These are phyloP conservation scores for Zaprionus ornatus DNA, from an alignment of 1,140 invertebrate species.

Conservation along the genomic window DNA sequence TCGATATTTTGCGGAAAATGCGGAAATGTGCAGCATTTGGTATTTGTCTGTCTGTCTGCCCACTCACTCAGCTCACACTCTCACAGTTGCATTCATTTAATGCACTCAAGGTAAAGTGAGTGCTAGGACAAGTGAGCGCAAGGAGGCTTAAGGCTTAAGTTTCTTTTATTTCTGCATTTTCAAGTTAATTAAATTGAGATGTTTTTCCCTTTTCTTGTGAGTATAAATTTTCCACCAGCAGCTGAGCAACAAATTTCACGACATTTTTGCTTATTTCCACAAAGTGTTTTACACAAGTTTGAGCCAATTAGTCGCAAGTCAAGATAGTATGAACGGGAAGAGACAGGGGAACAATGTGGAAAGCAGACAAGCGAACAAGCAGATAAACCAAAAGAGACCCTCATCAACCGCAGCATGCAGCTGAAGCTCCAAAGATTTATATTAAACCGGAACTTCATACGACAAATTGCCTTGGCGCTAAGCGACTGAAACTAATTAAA, in stretches of 20 bases:
- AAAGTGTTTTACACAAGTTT: constrained; percentile 45
- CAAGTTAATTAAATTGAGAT: constrained; percentile 10
- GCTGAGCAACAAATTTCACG: constrained; percentile 15
- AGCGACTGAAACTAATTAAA: constrained; percentile 57
- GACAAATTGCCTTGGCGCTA: constrained; percentile 33
- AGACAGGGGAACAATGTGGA: too few relatives aligned
- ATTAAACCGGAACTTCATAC: constrained; percentile 36
- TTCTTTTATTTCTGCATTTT: background rate
- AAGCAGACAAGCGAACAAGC: background rate
- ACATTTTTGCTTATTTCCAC: constrained; percentile 35
- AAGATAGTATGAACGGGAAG: background rate
- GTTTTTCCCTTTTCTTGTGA: background rate
- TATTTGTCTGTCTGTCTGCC: constrained; percentile 46
- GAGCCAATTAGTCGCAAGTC: constrained; percentile 37
- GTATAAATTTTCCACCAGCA: background rate
- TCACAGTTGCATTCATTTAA: constrained; percentile 15
- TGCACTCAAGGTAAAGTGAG: constrained; percentile 15
- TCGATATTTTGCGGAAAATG: constrained; percentile 57
- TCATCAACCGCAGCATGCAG: constrained; percentile 33
- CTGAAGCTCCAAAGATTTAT: constrained; percentile 40
- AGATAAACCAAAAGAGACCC: constrained; percentile 12
- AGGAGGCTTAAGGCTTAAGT: background rate
- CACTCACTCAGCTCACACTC: background rate
- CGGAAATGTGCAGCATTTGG: constrained; percentile 79
- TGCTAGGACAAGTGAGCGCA: constrained; percentile 11